Percentiles rank a stretch among this genome's conserved stretches.
Conservation (phyloP, 1,140 invertebrate species). For the Heterodera schachtii region DNA sequence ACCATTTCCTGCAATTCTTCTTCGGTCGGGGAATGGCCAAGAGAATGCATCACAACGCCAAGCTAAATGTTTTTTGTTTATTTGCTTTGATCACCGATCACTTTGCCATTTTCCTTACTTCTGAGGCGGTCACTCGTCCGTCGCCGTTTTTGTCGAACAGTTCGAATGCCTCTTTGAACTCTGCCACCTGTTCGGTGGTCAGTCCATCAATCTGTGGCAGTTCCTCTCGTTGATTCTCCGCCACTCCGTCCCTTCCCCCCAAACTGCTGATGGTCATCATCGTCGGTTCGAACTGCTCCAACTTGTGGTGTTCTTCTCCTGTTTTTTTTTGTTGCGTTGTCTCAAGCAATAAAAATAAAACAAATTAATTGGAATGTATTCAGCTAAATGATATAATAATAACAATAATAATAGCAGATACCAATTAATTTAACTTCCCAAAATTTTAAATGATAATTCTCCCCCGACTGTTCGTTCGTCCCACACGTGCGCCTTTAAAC, state of each 20-base stretch:
- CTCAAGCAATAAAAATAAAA: not conserved
- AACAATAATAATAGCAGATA: too few relatives aligned
- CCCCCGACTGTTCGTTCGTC: too few relatives aligned
- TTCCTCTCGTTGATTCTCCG: not conserved
- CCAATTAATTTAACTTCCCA: too few relatives aligned
- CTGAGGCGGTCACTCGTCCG: constrained; percentile 92
- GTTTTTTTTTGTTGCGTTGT: not conserved
- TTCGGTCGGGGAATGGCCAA: constrained; percentile 98
- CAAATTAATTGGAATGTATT: too few relatives aligned
- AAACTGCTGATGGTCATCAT: not conserved
- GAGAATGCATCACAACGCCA: constrained; percentile 94
- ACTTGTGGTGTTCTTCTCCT: not conserved
- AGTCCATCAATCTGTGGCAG: constrained; percentile 48
- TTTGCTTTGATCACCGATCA: not conserved
- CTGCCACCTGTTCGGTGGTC: constrained; percentile 66
- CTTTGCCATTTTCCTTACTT: constrained; percentile 66
- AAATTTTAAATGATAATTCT: too few relatives aligned
- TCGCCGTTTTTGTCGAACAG: constrained; percentile 98
- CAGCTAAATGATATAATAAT: too few relatives aligned
- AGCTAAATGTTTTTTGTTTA: constrained; percentile 71
- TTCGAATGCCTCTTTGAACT: constrained; percentile 98
- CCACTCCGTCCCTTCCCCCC: constrained; percentile 7
- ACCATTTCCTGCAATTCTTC: constrained; percentile 99
- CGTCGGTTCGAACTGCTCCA: too few relatives aligned
- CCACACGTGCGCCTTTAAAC: too few relatives aligned